Base-by-base conservation (phyloP, 2,888 invertebrate genomes). In the Quadroppia sp. region DNA sequence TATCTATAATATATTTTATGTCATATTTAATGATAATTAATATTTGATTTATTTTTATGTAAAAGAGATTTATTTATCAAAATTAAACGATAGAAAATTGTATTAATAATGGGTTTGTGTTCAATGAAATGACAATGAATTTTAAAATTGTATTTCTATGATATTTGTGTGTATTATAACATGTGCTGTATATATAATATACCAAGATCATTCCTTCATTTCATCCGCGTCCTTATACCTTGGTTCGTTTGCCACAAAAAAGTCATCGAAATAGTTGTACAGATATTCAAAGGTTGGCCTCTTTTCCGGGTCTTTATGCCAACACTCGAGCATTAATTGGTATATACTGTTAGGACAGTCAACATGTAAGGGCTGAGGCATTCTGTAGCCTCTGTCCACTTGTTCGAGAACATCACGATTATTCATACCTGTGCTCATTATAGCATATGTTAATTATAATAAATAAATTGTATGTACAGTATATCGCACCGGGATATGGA, bases 401-500 rank as follows among this genome's bases (percentile, higher is more conserved):
- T 80, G 80, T 28, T 80, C 79, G 15, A 81, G 73, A 0, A 81
- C 80, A 73, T 81, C 81, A 30, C 78, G 73, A 74, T 80, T 80
- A 25, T 77, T 76, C 80, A 81, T 80, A 48, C 88, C 97, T 56
- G 36, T 36, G 36, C 36, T 7, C 4, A 36, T 9, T 7, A 9
- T 36, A 7, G 9, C 36, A 36, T 36, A 45, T 13, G 45, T 45
- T 3, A 45, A 15, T 45, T 20, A 20, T 7, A 45, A 45, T 17
- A 11, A 6, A 6, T 23, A 23, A 7, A 53, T 23, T 25, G 23
- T n/a, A n/a, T n/a, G n/a, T n/a, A n/a, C 7, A 42, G 42, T 42
- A 42, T 42, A 11, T 7, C 15, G 42, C 13, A 67, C 67, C 67
- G 20, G 97, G 96, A 85, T 98, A 98, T 73, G 97, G 97, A 80